A percentile compares a stretch with the other conserved stretches of the same genome.
Conservation (phyloP, 2,888 invertebrate genomes). For the Drosophila koepferae region DNA sequence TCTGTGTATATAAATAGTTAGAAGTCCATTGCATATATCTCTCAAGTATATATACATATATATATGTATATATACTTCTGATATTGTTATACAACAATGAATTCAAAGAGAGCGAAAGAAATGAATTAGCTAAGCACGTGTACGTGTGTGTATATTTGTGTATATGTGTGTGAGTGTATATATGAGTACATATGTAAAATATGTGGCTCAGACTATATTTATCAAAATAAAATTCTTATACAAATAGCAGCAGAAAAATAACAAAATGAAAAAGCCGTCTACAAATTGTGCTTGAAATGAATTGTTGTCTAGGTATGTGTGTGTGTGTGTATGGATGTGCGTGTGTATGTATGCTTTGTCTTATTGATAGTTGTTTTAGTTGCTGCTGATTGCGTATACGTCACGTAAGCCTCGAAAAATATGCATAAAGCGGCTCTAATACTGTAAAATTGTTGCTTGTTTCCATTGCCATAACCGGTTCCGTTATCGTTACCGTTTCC, state of each 20-base stretch:
- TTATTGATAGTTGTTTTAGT: constrained; percentile 55
- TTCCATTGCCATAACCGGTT: constrained; percentile 29
- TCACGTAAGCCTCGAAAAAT: constrained; percentile 77
- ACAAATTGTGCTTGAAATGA: constrained; percentile 33
- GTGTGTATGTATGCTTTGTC: constrained; percentile 28
- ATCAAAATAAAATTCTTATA: constrained; percentile 40
- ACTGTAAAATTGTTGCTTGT: constrained; percentile 77
- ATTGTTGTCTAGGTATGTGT: neutral
- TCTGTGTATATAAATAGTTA: constrained; percentile 52
- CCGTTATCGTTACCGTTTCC: constrained; percentile 19
- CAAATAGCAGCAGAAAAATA: constrained; percentile 43
- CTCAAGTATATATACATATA: constrained; percentile 26
- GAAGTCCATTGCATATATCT: constrained; percentile 52
- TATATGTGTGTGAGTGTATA: constrained; percentile 25
- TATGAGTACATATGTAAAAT: constrained; percentile 24
- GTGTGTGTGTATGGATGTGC: neutral
- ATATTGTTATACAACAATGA: constrained; percentile 56
- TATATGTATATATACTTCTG: constrained; percentile 36
- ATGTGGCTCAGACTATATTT: constrained; percentile 11
- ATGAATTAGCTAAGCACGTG: constrained; percentile 32
- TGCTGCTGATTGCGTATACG: constrained; percentile 79
- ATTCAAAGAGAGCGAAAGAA: constrained; percentile 38
- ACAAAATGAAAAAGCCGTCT: constrained; percentile 34
- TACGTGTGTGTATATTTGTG: constrained; percentile 32
- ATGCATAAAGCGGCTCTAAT: constrained; percentile 77